Base-by-base conservation (phyloP, 2,113 vertebrate species). In the Lynx canadensis region DNA sequence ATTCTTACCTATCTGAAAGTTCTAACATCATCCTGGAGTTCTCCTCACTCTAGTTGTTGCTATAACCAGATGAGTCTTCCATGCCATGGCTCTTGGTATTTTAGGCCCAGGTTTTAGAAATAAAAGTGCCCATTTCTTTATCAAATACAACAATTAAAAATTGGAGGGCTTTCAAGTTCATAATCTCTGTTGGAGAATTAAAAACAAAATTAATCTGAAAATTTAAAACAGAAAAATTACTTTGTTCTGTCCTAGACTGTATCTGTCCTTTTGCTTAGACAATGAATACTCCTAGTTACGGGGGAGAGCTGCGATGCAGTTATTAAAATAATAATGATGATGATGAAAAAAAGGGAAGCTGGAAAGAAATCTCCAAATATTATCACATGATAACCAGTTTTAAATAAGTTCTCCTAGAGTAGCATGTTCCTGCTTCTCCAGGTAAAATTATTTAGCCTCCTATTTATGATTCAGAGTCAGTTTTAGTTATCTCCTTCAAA, bases 161-260 rank as follows among this genome's bases (percentile, higher is more conserved):
- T 38, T 6, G 4, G 16, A 4, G 13, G 7, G 1, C 41, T 81
- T 95, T 93, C 23, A 69, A 76, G 5, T 52, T 74, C 57, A 79
- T 60, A 68, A 38, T 74, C 27, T 52, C 48, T 81, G n/a, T 7
- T 57, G 14, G 50, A 66, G 52, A 71, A 94, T 89, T 97, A 90
- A 45, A 55, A 78, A 96, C 71, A 41, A 96, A 79, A 41, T 83
- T 23, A 83, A n/a, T 95, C 45, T 85, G 93, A 29, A 96, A 93
- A 90, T 65, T 90, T 93, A 85, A 92, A 89, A 63, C 4, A 19
- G 63, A 87, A 90, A 94, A 90, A 85, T 66, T 6, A 82, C 7
- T 89, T 87, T 85, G n/a, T 82, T 93, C 76, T 68, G 4, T 78
- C 23, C 25, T 89, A 74, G 11, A 65, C 14, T 66, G 0, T 74